phyloP scores from a whole-genome alignment of 2,797 vertebrate genomes.

The Sparidentex hasta region DNA sequence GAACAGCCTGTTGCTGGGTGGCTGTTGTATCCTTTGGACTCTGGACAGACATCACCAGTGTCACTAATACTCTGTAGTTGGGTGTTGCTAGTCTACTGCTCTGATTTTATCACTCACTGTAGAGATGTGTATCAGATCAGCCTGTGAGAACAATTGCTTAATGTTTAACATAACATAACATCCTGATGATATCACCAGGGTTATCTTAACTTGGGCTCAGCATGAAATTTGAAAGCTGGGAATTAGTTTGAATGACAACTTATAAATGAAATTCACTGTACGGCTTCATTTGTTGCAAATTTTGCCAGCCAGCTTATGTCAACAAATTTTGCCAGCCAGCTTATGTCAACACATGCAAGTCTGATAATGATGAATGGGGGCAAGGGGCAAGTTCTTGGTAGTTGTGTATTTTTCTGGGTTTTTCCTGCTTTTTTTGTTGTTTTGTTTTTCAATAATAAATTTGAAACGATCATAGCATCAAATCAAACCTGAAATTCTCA shows the following conservation, averaged over 20 bases:
- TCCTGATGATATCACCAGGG: neutral
- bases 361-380: neutral
- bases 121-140: neutral
- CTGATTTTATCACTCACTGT: no score
- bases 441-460: neutral
- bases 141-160: neutral
- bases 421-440: neutral
- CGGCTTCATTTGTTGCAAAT: neutral
- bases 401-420: neutral
- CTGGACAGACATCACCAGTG: no score
- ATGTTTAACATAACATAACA: neutral
- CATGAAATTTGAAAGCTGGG: no score
- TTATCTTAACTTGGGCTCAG: neutral
- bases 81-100: no score
- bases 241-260: no score
- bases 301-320: no score
- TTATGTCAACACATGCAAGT: neutral
- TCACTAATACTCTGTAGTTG: no score
- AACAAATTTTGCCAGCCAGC: no score
- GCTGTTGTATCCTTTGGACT: no score
- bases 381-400: neutral
- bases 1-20: no score
- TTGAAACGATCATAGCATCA: neutral
- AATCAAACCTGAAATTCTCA: constrained; percentile 23
- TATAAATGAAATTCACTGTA: neutral